phyloP scores from a whole-genome alignment of 2,113 vertebrate species.

The Pelecanoides urinatrix region DNA sequence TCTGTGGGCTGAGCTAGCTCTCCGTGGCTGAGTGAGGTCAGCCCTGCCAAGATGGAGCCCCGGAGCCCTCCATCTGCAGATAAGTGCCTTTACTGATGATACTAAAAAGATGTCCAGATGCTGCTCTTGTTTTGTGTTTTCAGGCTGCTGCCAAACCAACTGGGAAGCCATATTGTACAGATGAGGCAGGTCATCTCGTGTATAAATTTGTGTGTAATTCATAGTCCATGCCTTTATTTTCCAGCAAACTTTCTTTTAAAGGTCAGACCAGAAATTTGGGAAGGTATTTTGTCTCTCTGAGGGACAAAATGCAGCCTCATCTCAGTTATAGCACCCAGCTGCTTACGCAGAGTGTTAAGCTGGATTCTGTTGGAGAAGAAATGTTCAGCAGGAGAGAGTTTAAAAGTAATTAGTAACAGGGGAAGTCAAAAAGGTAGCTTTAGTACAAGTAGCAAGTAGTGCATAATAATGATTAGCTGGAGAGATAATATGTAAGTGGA shows the following conservation, averaged over 20 bases:
- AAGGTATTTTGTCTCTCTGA: neutral
- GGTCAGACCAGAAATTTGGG: neutral
- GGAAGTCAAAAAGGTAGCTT: neutral
- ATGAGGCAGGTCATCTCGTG: neutral
- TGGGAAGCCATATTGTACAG: slow-evolving; percentile 24
- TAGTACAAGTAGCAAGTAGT: neutral
- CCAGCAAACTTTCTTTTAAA: slow-evolving; percentile 21
- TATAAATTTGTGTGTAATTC: neutral
- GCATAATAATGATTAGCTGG: neutral
- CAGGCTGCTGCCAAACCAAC: slow-evolving; percentile 19
- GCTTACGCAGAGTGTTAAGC: neutral
- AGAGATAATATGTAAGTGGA: neutral
- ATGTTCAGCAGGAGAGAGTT: slow-evolving; percentile 24
- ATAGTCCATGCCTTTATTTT: neutral
- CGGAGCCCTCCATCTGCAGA: slow-evolving; percentile 6
- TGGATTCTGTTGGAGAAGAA: neutral
- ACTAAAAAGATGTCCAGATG: slow-evolving; percentile 21
- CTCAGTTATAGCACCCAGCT: neutral
- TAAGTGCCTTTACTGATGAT: neutral
- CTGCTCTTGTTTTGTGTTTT: slow-evolving; percentile 16
- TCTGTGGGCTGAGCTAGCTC: neutral
- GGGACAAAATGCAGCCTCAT: neutral
- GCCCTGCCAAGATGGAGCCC: neutral
- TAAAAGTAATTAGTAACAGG: slow-evolving; percentile 12
- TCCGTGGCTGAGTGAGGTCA: neutral